A percentile compares a stretch with the other conserved stretches of the same genome.
Evolutionary conservation across 2,888 invertebrate genomes (phyloP).

Genomic region (Macaria notata): DNA sequence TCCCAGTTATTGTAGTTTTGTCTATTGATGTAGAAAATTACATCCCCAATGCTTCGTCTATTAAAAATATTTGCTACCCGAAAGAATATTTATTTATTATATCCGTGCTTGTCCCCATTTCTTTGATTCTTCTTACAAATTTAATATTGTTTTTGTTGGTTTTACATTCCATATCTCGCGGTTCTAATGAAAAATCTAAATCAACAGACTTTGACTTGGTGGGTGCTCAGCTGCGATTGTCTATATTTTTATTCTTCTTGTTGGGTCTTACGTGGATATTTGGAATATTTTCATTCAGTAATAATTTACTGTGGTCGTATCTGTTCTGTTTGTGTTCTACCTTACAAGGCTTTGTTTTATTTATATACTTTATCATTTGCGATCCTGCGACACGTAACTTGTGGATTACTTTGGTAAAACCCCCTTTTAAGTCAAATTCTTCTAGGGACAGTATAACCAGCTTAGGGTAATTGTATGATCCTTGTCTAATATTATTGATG

Average conservation of each 20-base stretch:
- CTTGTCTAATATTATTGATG: no score
- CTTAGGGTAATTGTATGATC: slow-evolving; percentile 25
- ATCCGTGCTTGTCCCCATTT: slow-evolving; percentile 79
- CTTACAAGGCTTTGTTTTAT: slow-evolving; percentile 83
- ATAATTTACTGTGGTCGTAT: slow-evolving; percentile 80
- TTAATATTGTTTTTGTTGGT: slow-evolving; percentile 79
- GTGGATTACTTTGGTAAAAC: slow-evolving; percentile 73
- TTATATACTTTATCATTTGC: slow-evolving; percentile 82
- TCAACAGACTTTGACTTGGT: slow-evolving; percentile 61
- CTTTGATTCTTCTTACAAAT: slow-evolving; percentile 76
- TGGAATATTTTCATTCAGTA: slow-evolving; percentile 79
- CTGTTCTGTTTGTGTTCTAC: slow-evolving; percentile 84
- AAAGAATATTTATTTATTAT: slow-evolving; percentile 72
- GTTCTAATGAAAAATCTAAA: slow-evolving; percentile 77
- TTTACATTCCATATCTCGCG: slow-evolving; percentile 74
- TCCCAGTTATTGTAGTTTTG: slow-evolving; percentile 78
- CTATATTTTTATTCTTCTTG: slow-evolving; percentile 82
- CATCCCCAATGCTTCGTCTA: slow-evolving; percentile 49
- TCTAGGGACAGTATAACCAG: slow-evolving; percentile 64
- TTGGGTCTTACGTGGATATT: slow-evolving; percentile 84
- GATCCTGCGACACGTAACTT: slow-evolving; percentile 78
- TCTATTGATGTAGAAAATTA: slow-evolving; percentile 72
- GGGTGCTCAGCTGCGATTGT: slow-evolving; percentile 78
- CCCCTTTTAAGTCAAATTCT: slow-evolving; percentile 50
- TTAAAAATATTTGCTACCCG: slow-evolving; percentile 77